Conservation (phyloP, 2,888 invertebrate genomes). For the Drosophila fulvimacula region DNA sequence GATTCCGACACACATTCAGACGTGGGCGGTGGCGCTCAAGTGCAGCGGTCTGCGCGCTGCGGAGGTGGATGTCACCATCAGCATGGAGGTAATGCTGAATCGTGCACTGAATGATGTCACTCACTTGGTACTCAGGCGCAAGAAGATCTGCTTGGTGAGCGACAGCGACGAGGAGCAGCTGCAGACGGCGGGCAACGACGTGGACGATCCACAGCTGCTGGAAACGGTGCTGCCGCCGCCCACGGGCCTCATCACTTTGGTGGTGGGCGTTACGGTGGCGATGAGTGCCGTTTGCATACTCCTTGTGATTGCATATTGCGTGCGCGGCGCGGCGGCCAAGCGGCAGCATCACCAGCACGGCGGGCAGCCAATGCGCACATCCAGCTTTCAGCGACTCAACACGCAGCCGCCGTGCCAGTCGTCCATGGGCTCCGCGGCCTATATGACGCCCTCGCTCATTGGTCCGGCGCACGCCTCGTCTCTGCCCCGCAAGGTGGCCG, state of each 20-base stretch:
- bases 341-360: conserved; percentile 82
- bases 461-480: conserved; percentile 82
- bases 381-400: conserved; percentile 84
- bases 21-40: conserved; percentile 92
- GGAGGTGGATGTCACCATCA: conserved; percentile 93
- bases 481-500: conserved; percentile 81
- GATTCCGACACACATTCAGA: conserved; percentile 91
- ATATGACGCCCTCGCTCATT: conserved; percentile 82
- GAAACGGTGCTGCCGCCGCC: conserved; percentile 83
- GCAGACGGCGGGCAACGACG: conserved; percentile 40
- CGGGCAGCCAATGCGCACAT: conserved; percentile 84
- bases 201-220: conserved; percentile 82
- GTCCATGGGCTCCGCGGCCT: conserved; percentile 72
- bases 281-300: conserved; percentile 82
- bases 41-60: conserved; percentile 93
- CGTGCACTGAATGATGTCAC: conserved; percentile 88
- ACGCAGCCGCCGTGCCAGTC: conserved; percentile 81
- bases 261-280: conserved; percentile 83
- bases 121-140: conserved; percentile 91
- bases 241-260: conserved; percentile 83
- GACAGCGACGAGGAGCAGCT: conserved; percentile 71
- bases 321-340: conserved; percentile 83
- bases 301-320: conserved; percentile 83
- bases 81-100: conserved; percentile 92
- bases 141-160: conserved; percentile 91